Evolutionary conservation across 1,140 invertebrate species (phyloP).

Genomic region (Eriocheir sinensis): DNA sequence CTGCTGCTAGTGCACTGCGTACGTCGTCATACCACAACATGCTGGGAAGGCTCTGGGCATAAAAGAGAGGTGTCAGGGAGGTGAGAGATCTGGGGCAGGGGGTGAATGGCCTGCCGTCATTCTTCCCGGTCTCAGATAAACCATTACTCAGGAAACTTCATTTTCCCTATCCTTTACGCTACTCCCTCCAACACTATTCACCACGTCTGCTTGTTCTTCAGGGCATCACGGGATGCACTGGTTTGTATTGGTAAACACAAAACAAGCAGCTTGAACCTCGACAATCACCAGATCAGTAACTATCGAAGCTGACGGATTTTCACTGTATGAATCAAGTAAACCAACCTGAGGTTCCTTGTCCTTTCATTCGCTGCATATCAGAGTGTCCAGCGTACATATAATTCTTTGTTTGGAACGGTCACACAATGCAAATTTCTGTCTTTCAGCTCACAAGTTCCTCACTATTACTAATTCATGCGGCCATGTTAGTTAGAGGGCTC

Average conservation of each 20-base stretch:
- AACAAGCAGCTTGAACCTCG: constrained; percentile 64
- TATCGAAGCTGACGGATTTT: constrained; percentile 62
- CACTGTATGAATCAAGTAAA: constrained; percentile 63
- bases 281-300: constrained; percentile 56
- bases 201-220: constrained; percentile 31
- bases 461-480: constrained; percentile 77
- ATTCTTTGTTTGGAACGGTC: constrained; percentile 67
- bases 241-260: constrained; percentile 52
- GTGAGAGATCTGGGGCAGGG: constrained; percentile 50
- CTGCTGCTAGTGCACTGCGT: neutral
- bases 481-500: constrained; percentile 76
- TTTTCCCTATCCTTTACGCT: constrained; percentile 11
- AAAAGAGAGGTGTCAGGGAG: constrained; percentile 9
- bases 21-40: constrained; percentile 26
- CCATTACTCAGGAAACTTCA: constrained; percentile 34
- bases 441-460: constrained; percentile 71
- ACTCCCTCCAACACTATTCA: constrained; percentile 35
- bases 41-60: neutral
- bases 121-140: constrained; percentile 13
- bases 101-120: constrained; percentile 69
- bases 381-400: constrained; percentile 77
- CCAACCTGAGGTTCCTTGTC: constrained; percentile 78
- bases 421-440: constrained; percentile 72
- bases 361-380: constrained; percentile 78
- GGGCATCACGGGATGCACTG: constrained; percentile 26